Evolutionary conservation across 2,113 vertebrate species (phyloP).

Genomic region (Istiophorus platypterus): DNA sequence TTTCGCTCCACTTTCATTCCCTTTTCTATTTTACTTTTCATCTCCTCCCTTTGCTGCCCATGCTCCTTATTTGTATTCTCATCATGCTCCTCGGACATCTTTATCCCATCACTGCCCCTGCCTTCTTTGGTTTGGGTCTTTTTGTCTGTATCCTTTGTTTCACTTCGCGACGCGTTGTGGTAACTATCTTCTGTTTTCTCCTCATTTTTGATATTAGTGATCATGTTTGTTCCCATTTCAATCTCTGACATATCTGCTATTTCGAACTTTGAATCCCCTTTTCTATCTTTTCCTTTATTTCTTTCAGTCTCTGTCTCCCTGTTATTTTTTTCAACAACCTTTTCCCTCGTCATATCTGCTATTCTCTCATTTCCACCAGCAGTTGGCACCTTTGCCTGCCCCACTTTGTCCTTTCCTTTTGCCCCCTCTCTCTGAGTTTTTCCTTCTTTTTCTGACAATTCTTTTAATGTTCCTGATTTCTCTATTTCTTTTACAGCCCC

Average conservation of each 20-base stretch:
- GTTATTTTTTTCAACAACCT: conserved; percentile 47
- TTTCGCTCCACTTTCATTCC: conserved; percentile 51
- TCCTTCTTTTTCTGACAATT: conserved; percentile 39
- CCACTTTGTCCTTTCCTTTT: conserved; percentile 38
- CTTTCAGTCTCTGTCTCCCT: conserved; percentile 43
- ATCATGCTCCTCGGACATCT: conserved; percentile 49
- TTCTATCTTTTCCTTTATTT: conserved; percentile 8
- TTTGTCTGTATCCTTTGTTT: conserved; percentile 53
- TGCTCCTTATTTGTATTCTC: conserved; percentile 57
- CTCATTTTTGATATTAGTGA: conserved; percentile 37
- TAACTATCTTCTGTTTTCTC: conserved; percentile 45
- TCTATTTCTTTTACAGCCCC: conserved; percentile 49
- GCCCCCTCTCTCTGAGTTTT: conserved; percentile 41
- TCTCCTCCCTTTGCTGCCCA: conserved; percentile 45
- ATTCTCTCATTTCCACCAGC: conserved; percentile 39
- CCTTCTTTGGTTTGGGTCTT: conserved; percentile 36
- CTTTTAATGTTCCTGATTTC: conserved; percentile 24
- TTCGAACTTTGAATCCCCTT: conserved; percentile 7
- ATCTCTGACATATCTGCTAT: conserved; percentile 14
- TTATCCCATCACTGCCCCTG: conserved; percentile 52
- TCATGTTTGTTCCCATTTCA: conserved; percentile 30
- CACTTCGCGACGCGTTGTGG: conserved; percentile 39
- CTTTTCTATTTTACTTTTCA: conserved; percentile 56
- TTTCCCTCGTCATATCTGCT: conserved; percentile 26
- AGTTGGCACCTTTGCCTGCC: conserved; percentile 29